Percentiles rank a stretch among this genome's conserved stretches.
phyloP scores from a whole-genome alignment of 2,113 vertebrate genomes.

The Passer domesticus region DNA sequence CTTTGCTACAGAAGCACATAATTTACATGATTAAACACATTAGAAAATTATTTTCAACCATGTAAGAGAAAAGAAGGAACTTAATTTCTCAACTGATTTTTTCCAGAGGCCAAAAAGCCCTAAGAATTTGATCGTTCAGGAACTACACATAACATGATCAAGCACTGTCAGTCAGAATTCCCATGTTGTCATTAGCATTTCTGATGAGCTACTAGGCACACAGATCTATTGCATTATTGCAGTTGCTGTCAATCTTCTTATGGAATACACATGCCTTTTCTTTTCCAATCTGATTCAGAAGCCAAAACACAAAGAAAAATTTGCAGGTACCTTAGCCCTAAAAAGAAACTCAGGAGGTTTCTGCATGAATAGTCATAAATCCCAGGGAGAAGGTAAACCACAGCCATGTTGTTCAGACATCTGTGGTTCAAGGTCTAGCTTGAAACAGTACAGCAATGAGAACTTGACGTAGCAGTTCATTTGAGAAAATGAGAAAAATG shows the following conservation, averaged over 20 bases:
- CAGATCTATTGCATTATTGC: not conserved
- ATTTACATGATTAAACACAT: not conserved
- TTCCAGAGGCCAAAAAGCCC: not conserved
- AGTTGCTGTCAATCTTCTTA: not conserved
- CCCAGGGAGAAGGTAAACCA: not conserved
- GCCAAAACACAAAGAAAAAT: not conserved
- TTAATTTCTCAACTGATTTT: not conserved
- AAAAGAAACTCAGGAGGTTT: not conserved
- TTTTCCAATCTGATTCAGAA: not conserved
- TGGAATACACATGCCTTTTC: not conserved
- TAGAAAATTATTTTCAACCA: not conserved
- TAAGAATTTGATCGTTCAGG: not conserved
- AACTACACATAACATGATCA: not conserved
- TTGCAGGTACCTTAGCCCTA: not conserved
- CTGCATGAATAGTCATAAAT: not conserved
- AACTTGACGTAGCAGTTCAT: not conserved
- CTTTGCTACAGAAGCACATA: not conserved
- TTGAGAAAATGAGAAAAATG: not conserved
- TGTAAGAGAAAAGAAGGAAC: not conserved
- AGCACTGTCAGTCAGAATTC: not conserved
- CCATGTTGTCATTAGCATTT: not conserved
- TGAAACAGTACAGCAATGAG: not conserved
- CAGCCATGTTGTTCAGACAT: not conserved
- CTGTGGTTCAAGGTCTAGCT: not conserved
- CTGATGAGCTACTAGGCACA: not conserved